These are phyloP conservation scores for Epinotia brunnichana DNA, from an alignment of 2,888 invertebrate genomes.

Conservation along the genomic window DNA sequence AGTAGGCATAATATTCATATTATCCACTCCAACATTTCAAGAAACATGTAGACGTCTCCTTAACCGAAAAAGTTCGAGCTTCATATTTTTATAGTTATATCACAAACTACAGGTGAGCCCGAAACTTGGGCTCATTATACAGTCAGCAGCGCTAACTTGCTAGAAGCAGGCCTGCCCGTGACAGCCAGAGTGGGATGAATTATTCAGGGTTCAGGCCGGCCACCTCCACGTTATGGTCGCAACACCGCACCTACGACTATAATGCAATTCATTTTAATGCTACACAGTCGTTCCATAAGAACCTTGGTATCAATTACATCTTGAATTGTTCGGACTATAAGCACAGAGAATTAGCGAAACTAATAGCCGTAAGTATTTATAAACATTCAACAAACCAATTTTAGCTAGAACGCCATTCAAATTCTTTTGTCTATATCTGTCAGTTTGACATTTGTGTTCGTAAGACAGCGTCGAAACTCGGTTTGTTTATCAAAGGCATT, in stretches of 20 bases:
- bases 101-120: constrained; percentile 34
- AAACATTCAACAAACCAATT: too few relatives aligned
- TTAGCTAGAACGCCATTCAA: too few relatives aligned
- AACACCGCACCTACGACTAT: constrained; percentile 56
- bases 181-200: constrained; percentile 67
- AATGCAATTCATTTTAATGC: constrained; percentile 44
- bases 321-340: background rate
- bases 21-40: constrained; percentile 1
- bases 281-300: constrained; percentile 17
- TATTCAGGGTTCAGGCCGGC: constrained; percentile 70
- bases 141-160: constrained; percentile 34
- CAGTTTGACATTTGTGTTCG: too few relatives aligned
- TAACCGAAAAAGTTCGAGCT: constrained; percentile 22
- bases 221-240: constrained; percentile 50
- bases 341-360: too few relatives aligned
- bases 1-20: background rate
- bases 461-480: too few relatives aligned
- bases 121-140: constrained; percentile 39
- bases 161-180: constrained; percentile 51
- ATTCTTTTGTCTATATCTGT: too few relatives aligned
- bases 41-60: constrained; percentile 7
- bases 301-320: background rate
- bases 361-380: too few relatives aligned
- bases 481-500: too few relatives aligned
- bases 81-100: constrained; percentile 27